phyloP scores from a whole-genome alignment of 2,888 invertebrate species.

The Himalopsyche tibetana region DNA sequence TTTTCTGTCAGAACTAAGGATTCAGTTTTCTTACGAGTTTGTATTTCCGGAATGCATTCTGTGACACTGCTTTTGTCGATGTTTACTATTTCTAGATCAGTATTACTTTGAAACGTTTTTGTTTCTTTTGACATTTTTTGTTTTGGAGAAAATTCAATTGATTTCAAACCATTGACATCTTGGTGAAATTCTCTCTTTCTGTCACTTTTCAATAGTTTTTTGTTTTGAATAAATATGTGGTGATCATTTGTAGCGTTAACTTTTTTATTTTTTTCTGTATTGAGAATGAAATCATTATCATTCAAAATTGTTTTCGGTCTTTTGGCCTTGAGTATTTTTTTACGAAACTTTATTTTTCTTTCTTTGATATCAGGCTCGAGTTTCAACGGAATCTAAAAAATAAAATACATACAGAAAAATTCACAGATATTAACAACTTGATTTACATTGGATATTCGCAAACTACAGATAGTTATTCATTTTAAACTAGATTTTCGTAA shows the following conservation, averaged over 20 bases:
- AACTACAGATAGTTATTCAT: too few relatives aligned
- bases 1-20: background rate
- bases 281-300: background rate
- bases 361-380: slow-evolving; percentile 50
- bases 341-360: background rate
- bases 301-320: background rate
- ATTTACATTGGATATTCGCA: too few relatives aligned
- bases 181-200: slow-evolving; percentile 3
- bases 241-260: background rate
- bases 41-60: background rate
- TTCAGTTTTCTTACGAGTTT: background rate
- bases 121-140: slow-evolving; percentile 45
- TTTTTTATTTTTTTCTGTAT: background rate
- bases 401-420: background rate
- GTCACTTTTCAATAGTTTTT: background rate
- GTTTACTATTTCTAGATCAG: background rate
- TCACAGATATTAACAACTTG: too few relatives aligned
- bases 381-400: slow-evolving; percentile 56
- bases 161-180: background rate
- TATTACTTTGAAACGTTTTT: background rate
- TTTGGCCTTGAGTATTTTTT: background rate
- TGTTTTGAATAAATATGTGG: background rate
- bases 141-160: background rate
- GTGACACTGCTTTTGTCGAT: background rate
- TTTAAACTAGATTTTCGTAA: too few relatives aligned